Percentiles rank a stretch among this genome's conserved stretches.
phyloP scores from a whole-genome alignment of 2,113 vertebrate genomes.

The Spilogale gracilis region DNA sequence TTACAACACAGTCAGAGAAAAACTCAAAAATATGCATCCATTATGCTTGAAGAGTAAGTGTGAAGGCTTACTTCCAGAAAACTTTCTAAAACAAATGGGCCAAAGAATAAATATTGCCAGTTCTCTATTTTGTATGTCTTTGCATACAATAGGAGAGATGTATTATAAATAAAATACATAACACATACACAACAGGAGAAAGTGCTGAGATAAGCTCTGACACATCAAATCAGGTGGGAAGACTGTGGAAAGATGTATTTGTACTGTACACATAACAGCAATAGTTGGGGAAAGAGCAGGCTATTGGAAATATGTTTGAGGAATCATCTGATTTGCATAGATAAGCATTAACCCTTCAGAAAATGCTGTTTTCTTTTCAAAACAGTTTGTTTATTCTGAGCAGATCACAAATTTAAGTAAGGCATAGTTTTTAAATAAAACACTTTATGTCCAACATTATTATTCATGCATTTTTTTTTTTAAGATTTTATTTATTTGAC shows the following conservation, averaged over 20 bases:
- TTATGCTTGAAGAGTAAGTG: background rate
- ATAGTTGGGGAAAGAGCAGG: background rate
- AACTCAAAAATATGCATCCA: background rate
- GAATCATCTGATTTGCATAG: constrained; percentile 28
- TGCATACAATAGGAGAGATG: background rate
- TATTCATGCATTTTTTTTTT: background rate
- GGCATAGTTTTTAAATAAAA: background rate
- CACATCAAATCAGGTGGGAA: background rate
- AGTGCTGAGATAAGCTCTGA: background rate
- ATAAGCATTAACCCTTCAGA: constrained; percentile 4
- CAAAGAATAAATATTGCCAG: background rate
- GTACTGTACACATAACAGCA: background rate
- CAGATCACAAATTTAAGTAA: constrained; percentile 13
- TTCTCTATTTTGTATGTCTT: constrained; percentile 16
- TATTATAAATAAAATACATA: constrained; percentile 41
- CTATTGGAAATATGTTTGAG: constrained; percentile 44
- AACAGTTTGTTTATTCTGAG: constrained; percentile 23
- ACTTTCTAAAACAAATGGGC: background rate
- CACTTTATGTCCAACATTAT: background rate
- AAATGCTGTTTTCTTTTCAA: constrained; percentile 56
- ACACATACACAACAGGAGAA: background rate
- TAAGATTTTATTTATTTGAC: too few species aligned
- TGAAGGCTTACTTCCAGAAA: background rate
- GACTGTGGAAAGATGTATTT: background rate
- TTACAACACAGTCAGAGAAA: background rate